A percentile compares a stretch with the other conserved stretches of the same genome.
These are phyloP conservation scores for Danio albolineatus DNA, from an alignment of 2,797 vertebrate species.

Conservation along the genomic window DNA sequence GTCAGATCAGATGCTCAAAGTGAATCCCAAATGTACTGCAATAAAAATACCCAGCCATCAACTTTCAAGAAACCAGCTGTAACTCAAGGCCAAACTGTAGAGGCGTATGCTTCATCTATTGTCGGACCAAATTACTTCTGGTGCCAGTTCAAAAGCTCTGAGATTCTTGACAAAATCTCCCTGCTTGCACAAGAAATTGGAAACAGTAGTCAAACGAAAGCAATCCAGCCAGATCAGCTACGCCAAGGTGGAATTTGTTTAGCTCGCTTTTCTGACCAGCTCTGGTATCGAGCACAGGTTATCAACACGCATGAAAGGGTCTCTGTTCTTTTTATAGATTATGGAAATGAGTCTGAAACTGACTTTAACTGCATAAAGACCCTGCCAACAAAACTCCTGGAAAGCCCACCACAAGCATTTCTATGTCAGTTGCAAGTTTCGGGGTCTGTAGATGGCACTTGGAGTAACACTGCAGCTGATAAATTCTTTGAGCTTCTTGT, in stretches of 20 bases:
- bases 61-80: conserved; percentile 47
- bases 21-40: conserved; percentile 1
- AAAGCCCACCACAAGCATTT: conserved; percentile 82
- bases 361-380: conserved; percentile 66
- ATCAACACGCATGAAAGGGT: conserved; percentile 52
- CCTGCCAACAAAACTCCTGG: conserved; percentile 72
- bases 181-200: conserved; percentile 70
- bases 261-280: conserved; percentile 75
- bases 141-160: conserved; percentile 74
- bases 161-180: conserved; percentile 72
- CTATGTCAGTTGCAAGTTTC: conserved; percentile 85
- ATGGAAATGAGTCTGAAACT: conserved; percentile 75
- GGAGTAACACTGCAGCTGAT: conserved; percentile 77
- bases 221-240: conserved; percentile 53
- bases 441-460: conserved; percentile 73
- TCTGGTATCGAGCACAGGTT: conserved; percentile 79
- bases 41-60: not conserved
- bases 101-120: conserved; percentile 72
- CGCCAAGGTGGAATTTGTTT: conserved; percentile 73
- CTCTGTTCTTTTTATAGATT: conserved; percentile 79
- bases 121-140: conserved; percentile 82
- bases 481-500: conserved; percentile 79
- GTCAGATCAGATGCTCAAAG: conserved; percentile 30
- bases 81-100: conserved; percentile 67
- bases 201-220: conserved; percentile 54